Conservation (phyloP, 2,113 vertebrate genomes). For the Gymnarchus niloticus region DNA sequence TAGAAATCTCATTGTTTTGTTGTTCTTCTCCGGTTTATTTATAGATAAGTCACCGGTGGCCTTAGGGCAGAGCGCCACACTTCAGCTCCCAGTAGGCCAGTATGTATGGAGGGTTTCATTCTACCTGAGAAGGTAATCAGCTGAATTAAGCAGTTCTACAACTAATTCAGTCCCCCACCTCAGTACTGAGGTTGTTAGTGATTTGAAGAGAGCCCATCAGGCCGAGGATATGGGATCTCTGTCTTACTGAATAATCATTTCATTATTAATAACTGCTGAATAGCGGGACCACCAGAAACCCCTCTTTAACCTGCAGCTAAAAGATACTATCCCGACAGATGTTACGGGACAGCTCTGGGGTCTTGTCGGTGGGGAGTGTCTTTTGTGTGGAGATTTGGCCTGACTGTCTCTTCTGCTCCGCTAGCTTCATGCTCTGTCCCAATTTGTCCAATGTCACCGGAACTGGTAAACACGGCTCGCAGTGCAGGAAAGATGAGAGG, state of each 20-base stretch:
- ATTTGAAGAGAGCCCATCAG: neutral
- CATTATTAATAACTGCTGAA: neutral
- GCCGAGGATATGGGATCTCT: neutral
- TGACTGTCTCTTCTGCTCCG: conserved; percentile 46
- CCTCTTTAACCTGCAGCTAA: neutral
- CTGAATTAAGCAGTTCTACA: neutral
- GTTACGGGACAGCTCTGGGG: conserved; percentile 44
- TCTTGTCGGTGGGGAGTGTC: conserved; percentile 35
- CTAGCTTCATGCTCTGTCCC: conserved; percentile 37
- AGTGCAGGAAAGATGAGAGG: conserved; percentile 30
- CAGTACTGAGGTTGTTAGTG: neutral
- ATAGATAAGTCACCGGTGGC: neutral
- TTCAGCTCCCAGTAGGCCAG: neutral
- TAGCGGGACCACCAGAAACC: neutral
- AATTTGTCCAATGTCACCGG: conserved; percentile 42
- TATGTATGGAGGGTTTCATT: conserved; percentile 4
- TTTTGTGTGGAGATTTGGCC: conserved; percentile 15
- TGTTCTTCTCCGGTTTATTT: neutral
- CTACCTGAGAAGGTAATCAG: conserved; percentile 7
- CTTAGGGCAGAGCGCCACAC: conserved; percentile 4
- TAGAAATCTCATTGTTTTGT: neutral
- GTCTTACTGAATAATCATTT: neutral
- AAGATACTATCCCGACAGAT: conserved; percentile 49
- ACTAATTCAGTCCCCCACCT: conserved; percentile 1
- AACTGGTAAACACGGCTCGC: conserved; percentile 29